These are phyloP conservation scores for Dendrocincla fuliginosa DNA, from an alignment of 2,797 vertebrate genomes.

Conservation along the genomic window DNA sequence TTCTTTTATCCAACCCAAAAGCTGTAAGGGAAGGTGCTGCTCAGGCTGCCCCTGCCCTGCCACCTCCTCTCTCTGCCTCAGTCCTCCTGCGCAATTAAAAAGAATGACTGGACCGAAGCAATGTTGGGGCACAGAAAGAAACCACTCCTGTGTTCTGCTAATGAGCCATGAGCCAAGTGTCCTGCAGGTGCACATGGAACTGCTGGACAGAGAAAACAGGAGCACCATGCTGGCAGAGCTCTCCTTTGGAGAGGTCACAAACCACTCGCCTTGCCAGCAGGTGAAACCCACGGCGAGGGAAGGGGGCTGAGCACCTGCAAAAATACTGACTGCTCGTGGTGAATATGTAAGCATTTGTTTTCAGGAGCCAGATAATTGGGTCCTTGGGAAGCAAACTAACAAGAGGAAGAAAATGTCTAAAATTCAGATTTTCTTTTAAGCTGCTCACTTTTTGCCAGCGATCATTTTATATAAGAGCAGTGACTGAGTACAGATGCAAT, in stretches of 20 bases:
- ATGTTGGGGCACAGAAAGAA: background rate
- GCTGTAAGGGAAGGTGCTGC: background rate
- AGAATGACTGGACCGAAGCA: background rate
- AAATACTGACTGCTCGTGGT: background rate
- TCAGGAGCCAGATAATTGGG: conserved; percentile 8
- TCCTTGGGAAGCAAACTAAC: conserved; percentile 38
- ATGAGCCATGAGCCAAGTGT: background rate
- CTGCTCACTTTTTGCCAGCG: background rate
- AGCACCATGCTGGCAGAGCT: background rate
- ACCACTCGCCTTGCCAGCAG: background rate
- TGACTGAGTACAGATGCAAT: background rate
- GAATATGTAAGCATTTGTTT: conserved; percentile 10
- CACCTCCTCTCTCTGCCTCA: background rate
- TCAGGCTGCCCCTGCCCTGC: background rate
- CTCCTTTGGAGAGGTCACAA: background rate
- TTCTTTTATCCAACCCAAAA: background rate
- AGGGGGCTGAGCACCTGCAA: background rate
- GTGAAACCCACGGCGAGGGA: background rate
- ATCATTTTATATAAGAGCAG: background rate
- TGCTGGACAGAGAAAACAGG: background rate
- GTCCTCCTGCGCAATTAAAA: background rate
- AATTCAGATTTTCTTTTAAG: conserved; percentile 20
- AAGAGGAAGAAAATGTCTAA: background rate
- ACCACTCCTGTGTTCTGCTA: background rate
- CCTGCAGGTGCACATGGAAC: background rate